A percentile compares a stretch with the other conserved stretches of the same genome.
phyloP scores from a whole-genome alignment of 2,888 invertebrate genomes.

The Noctua pronuba region DNA sequence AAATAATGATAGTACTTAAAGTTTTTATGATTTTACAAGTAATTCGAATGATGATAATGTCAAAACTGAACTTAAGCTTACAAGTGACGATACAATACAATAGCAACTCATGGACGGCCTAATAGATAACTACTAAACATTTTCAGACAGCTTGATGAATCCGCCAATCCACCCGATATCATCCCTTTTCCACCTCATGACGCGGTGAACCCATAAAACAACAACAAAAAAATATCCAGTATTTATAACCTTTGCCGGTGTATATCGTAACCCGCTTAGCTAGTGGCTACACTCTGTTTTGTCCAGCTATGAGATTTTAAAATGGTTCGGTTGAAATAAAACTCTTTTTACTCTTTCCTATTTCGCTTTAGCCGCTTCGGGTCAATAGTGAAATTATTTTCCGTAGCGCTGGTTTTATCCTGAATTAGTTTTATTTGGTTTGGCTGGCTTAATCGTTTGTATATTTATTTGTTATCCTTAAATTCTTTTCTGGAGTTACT shows the following conservation, averaged over 20 bases:
- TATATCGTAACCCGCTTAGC: slow-evolving; percentile 51
- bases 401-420: slow-evolving; percentile 13
- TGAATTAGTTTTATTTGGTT: slow-evolving; percentile 33
- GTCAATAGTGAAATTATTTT: slow-evolving; percentile 44
- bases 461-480: slow-evolving; percentile 11
- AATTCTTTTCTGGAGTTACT: slow-evolving; percentile 5
- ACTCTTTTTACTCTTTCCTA: slow-evolving; percentile 36
- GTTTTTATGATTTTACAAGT: neutral
- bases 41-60: neutral
- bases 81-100: neutral
- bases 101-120: neutral
- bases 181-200: slow-evolving; percentile 19
- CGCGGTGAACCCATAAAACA: slow-evolving; percentile 33
- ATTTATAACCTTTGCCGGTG: slow-evolving; percentile 47
- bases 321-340: slow-evolving; percentile 45
- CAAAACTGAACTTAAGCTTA: neutral
- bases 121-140: neutral
- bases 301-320: slow-evolving; percentile 41
- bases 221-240: slow-evolving; percentile 37
- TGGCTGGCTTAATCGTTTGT: slow-evolving; percentile 13
- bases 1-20: neutral
- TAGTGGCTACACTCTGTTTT: slow-evolving; percentile 38
- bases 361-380: slow-evolving; percentile 30
- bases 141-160: slow-evolving; percentile 1
- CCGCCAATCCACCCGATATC: slow-evolving; percentile 14